phyloP scores from a whole-genome alignment of 2,113 vertebrate genomes.

The Gracilinanus agilis region DNA sequence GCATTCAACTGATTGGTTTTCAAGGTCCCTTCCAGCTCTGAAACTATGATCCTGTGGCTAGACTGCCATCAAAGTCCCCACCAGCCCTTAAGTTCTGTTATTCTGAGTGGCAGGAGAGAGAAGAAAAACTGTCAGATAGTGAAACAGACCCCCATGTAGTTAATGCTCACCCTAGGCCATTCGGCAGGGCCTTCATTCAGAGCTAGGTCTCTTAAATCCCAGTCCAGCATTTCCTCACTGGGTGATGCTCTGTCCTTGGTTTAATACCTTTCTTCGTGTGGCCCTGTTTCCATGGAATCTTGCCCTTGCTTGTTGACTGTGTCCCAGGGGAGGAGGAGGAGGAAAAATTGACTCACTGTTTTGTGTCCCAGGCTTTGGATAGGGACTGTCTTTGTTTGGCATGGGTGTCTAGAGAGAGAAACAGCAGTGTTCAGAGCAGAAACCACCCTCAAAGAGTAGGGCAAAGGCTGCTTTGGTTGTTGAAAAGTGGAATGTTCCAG shows the following conservation, averaged over 20 bases:
- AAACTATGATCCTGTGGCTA: neutral
- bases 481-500: slow-evolving; percentile 57
- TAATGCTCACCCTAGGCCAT: neutral
- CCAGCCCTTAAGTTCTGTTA: neutral
- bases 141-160: neutral
- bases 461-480: slow-evolving; percentile 55
- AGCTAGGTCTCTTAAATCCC: neutral
- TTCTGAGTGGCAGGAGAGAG: neutral
- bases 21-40: neutral
- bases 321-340: neutral
- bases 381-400: slow-evolving; percentile 58
- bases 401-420: slow-evolving; percentile 23
- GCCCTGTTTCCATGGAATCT: neutral
- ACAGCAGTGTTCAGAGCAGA: neutral
- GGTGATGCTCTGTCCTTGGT: neutral
- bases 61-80: neutral
- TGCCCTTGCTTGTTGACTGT: neutral
- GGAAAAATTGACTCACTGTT: slow-evolving; percentile 3
- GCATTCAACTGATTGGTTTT: neutral
- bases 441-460: slow-evolving; percentile 25
- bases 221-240: neutral
- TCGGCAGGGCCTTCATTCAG: neutral
- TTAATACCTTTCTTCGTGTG: neutral
- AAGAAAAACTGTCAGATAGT: neutral
- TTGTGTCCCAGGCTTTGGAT: slow-evolving; percentile 14